Evolutionary conservation across 2,113 vertebrate species (phyloP), one percentile per base, ranked within the genome.

Genomic region (Pipa parva): DNA sequence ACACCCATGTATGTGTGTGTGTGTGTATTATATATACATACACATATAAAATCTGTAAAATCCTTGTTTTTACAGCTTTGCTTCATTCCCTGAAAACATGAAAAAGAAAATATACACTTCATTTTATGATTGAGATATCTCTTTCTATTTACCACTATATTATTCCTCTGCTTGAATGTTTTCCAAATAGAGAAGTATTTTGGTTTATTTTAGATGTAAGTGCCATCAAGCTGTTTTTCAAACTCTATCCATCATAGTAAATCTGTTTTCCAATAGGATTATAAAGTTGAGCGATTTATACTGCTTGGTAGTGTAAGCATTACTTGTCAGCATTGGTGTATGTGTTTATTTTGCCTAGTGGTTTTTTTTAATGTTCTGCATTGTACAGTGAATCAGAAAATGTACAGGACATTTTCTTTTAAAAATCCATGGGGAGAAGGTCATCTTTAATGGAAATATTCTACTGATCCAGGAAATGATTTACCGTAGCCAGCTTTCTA

Each of bases 221-320:
- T n/a, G 39, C 39, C 39, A 42, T 42, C 39, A 42, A 42, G 39
- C 15, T 42, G 39, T 42, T 15, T n/a, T 42, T 42, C 13, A 42
- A 42, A 15, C 39, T 42, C 39, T 42, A 42, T 42, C 39, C 39
- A 42, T 42, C 39, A 42, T 15, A 15, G 39, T n/a, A 42, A 42
- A 42, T 15, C 15, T 42, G 39, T 42, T 42, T 42, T 42, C n/a
- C 39, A 42, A 42, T 42, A 42, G 6, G 39, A 42, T 42, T 42
- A 42, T 42, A 42, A 42, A 42, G 39, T 42, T 42, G 39, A 42
- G 39, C 39, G 39, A 42, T 42, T 42, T 42, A 42, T 42, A 17
- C 17, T 42, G 17, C 39, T 42, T 15, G 15, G 39, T n/a, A 42
- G 13, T 42, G 39, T 17, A 42, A 42, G 39, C 39, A 6, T 3